A percentile compares a stretch with the other conserved stretches of the same genome.
Evolutionary conservation across 2,888 invertebrate species (phyloP).

Genomic region (Patella depressa): DNA sequence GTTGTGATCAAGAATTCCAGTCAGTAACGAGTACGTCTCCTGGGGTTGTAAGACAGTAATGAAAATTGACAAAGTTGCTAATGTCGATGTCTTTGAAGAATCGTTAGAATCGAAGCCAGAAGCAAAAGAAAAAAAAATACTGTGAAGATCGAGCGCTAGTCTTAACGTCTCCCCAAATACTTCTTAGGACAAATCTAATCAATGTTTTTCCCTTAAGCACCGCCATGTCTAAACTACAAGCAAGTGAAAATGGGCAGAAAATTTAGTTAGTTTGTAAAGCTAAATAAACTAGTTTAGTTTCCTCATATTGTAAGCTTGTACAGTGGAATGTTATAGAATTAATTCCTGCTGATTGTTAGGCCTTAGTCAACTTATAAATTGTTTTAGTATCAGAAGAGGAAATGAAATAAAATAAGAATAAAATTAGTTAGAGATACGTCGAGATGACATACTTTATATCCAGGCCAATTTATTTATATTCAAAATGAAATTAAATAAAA

Average conservation of each 20-base stretch:
- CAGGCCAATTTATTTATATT: no score
- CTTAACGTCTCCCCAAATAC: slow-evolving; percentile 3
- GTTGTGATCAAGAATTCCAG: slow-evolving; percentile 35
- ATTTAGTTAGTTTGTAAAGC: slow-evolving; percentile 1
- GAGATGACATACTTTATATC: not conserved
- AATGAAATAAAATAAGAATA: slow-evolving; percentile 46
- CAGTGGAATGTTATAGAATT: not conserved
- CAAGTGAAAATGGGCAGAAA: not conserved
- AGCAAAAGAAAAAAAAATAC: slow-evolving; percentile 1
- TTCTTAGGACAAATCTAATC: slow-evolving; percentile 9
- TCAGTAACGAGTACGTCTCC: slow-evolving; percentile 37
- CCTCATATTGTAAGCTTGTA: not conserved
- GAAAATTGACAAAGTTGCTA: slow-evolving; percentile 59
- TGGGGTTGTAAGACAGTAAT: slow-evolving; percentile 45
- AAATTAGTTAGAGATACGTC: slow-evolving; percentile 41
- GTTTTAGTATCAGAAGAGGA: slow-evolving; percentile 58
- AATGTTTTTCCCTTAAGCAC: not conserved
- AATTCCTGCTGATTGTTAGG: not conserved
- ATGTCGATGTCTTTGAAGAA: slow-evolving; percentile 53
- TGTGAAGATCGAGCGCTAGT: not conserved
- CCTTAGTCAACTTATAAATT: slow-evolving; percentile 52
- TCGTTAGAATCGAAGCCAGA: slow-evolving; percentile 7
- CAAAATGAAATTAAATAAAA: no score
- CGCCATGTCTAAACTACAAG: not conserved
- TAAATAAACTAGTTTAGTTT: not conserved